Evolutionary conservation across 2,888 invertebrate genomes (phyloP).

Genomic region (Aleiodes leptofemur): DNA sequence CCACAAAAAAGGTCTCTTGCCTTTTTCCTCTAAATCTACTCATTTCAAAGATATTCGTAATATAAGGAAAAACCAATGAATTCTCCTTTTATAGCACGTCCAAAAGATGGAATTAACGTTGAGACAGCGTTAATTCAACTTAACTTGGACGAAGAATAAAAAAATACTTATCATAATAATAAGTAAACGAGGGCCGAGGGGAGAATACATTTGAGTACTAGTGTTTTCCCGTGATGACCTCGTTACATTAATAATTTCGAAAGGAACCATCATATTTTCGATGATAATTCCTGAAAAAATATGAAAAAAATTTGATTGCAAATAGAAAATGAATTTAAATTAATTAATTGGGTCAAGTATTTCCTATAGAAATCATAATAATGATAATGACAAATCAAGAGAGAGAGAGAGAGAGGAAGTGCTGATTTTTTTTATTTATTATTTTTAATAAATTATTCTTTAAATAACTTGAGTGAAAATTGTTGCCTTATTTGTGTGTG

Average conservation of each 20-base stretch:
- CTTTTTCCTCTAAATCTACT: no score
- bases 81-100: background rate
- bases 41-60: no score
- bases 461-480: background rate
- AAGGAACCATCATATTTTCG: slow-evolving; percentile 3
- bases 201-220: slow-evolving; percentile 63
- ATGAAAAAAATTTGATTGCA: no score
- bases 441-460: background rate
- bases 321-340: no score
- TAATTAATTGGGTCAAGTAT: background rate
- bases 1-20: background rate
- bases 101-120: slow-evolving; percentile 58
- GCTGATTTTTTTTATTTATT: no score
- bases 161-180: slow-evolving; percentile 34
- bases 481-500: slow-evolving; percentile 3
- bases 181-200: slow-evolving; percentile 68
- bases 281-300: no score
- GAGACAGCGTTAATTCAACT: slow-evolving; percentile 58
- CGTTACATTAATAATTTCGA: slow-evolving; percentile 60
- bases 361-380: background rate
- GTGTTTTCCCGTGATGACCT: slow-evolving; percentile 70
- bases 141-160: slow-evolving; percentile 60
- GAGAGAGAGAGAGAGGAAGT: background rate
- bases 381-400: background rate
- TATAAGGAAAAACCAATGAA: no score